Conservation (phyloP, 1,140 invertebrate species). For the Rhizoglyphus robini region DNA sequence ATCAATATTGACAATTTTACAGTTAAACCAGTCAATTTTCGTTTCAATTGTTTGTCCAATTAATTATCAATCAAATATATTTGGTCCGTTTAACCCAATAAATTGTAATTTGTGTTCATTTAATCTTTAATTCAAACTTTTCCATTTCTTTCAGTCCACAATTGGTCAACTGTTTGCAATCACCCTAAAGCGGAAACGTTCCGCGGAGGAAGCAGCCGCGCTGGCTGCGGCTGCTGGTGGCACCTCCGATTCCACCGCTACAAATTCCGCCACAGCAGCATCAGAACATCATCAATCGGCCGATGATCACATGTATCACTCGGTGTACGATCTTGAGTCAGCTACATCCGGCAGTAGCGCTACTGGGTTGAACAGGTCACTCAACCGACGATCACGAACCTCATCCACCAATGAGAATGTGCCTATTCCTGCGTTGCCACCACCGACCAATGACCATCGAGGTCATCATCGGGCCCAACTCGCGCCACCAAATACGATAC, state of each 20-base stretch:
- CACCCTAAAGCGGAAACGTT: slow-evolving; percentile 12
- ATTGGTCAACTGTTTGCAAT: slow-evolving; percentile 14
- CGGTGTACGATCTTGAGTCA: background rate
- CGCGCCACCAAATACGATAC: background rate
- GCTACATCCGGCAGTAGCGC: too few species aligned
- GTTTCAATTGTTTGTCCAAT: too few species aligned
- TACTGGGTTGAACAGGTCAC: background rate
- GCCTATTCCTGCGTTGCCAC: background rate
- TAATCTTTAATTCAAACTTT: background rate
- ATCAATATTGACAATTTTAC: too few species aligned
- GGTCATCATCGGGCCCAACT: background rate
- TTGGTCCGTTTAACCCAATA: too few species aligned
- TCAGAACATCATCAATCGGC: background rate
- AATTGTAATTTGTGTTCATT: too few species aligned
- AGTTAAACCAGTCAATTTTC: too few species aligned
- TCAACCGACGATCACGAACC: background rate
- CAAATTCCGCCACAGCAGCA: background rate
- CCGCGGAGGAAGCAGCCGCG: slow-evolving; percentile 3
- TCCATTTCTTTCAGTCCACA: background rate
- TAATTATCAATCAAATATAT: too few species aligned
- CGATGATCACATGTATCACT: background rate
- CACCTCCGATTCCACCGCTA: background rate
- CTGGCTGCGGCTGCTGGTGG: background rate
- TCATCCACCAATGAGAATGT: background rate
- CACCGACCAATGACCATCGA: background rate